A percentile compares a stretch with the other conserved stretches of the same genome.
Conservation (phyloP, 2,797 vertebrate genomes). For the Notoglanidium macrostoma region DNA sequence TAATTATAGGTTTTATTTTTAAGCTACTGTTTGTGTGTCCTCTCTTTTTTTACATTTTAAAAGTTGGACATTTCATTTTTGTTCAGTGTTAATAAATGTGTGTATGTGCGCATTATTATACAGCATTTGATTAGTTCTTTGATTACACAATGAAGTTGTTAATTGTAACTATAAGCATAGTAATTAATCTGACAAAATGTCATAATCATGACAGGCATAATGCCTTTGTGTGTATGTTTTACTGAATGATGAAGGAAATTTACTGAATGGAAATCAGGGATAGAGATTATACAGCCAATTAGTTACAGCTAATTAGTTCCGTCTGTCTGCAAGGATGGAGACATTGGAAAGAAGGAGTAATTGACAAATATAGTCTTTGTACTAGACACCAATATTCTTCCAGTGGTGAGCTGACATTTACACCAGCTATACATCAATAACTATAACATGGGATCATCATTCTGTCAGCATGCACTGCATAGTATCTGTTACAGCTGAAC, state of each 20-base stretch:
- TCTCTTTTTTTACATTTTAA: not conserved
- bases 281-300: conserved; percentile 41
- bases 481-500: not conserved
- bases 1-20: not conserved
- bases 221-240: not conserved
- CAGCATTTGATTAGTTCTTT: not conserved
- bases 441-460: not conserved
- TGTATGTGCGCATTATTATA: not conserved
- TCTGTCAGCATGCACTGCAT: not conserved
- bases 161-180: not conserved
- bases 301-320: conserved; percentile 41
- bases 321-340: conserved; percentile 32
- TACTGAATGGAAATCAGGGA: conserved; percentile 17
- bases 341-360: conserved; percentile 30
- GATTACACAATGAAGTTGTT: conserved; percentile 13
- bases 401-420: not conserved
- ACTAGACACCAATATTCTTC: not conserved
- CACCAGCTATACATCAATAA: conserved; percentile 6
- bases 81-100: not conserved
- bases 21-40: not conserved
- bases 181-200: conserved; percentile 5
- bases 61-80: not conserved
- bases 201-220: not conserved
- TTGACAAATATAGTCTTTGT: conserved; percentile 5
- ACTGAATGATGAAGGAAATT: conserved; percentile 31